Evolutionary conservation across 2,888 invertebrate species (phyloP).

Genomic region (Cheilosia scutellata): DNA sequence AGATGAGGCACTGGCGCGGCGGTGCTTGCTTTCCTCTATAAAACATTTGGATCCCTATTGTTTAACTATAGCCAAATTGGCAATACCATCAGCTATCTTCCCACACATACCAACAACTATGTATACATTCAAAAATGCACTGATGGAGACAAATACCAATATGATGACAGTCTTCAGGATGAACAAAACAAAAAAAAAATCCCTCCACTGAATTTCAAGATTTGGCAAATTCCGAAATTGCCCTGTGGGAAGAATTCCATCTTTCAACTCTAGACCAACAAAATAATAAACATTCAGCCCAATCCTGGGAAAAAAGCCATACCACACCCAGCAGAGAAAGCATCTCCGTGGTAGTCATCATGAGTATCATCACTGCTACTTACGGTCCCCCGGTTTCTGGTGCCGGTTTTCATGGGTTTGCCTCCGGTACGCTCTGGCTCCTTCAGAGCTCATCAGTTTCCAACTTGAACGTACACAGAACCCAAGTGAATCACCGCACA

Average conservation of each 20-base stretch:
- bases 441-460: slow-evolving; percentile 50
- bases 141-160: too few relatives aligned
- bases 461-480: slow-evolving; percentile 56
- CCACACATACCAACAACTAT: too few relatives aligned
- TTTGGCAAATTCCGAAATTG: slow-evolving; percentile 55
- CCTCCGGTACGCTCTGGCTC: slow-evolving; percentile 23
- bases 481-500: slow-evolving; percentile 46
- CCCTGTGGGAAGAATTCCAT: slow-evolving; percentile 49
- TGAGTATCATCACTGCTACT: slow-evolving; percentile 72
- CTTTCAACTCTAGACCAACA: slow-evolving; percentile 35
- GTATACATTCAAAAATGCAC: too few relatives aligned
- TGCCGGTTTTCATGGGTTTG: slow-evolving; percentile 35
- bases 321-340: slow-evolving; percentile 32
- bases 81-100: too few relatives aligned
- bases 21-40: too few relatives aligned
- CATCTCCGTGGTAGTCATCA: slow-evolving; percentile 63
- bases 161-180: too few relatives aligned
- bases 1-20: too few relatives aligned
- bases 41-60: too few relatives aligned
- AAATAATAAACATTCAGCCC: slow-evolving; percentile 67
- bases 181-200: slow-evolving; percentile 1
- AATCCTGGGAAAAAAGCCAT: slow-evolving; percentile 8
- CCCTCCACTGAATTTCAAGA: slow-evolving; percentile 43
- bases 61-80: too few relatives aligned
- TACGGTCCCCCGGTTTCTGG: slow-evolving; percentile 48